phyloP scores from a whole-genome alignment of 2,888 invertebrate genomes.

The Buathra laborator region DNA sequence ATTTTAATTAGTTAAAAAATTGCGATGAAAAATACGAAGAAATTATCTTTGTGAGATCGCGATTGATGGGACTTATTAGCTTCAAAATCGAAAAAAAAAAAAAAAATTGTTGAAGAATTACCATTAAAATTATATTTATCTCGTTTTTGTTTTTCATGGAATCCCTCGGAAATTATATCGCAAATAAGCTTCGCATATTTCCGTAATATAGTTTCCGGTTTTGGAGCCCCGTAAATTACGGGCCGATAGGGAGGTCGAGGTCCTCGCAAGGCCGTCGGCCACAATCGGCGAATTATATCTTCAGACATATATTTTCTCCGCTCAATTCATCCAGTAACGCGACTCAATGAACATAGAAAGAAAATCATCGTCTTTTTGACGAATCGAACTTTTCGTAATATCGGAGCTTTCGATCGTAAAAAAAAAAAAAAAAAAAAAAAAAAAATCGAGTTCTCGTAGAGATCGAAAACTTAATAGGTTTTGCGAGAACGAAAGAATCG shows the following conservation, averaged over 20 bases:
- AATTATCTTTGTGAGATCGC: too few relatives aligned
- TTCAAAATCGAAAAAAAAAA: too few relatives aligned
- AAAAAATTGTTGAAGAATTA: too few relatives aligned
- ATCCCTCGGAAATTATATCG: too few relatives aligned
- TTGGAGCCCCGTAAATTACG: not conserved
- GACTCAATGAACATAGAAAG: not conserved
- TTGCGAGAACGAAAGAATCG: slow-evolving; percentile 50
- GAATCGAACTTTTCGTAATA: not conserved
- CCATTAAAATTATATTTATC: too few relatives aligned
- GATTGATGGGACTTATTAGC: not conserved
- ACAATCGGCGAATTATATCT: not conserved
- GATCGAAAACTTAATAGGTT: slow-evolving; percentile 67
- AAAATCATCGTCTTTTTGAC: not conserved
- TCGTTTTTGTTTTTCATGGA: too few relatives aligned
- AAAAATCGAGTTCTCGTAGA: slow-evolving; percentile 37
- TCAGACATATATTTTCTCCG: not conserved
- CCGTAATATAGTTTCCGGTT: not conserved
- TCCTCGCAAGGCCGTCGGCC: not conserved
- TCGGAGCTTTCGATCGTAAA: not conserved
- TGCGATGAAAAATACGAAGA: too few relatives aligned
- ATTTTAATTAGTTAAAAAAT: too few relatives aligned
- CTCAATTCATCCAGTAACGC: too few relatives aligned
- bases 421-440: slow-evolving; percentile 31
- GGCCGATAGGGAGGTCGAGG: not conserved
- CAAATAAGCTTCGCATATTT: not conserved